Percentiles rank a stretch among this genome's conserved stretches.
phyloP scores from a whole-genome alignment of 2,797 vertebrate species.

The Lycodopsis pacificus region DNA sequence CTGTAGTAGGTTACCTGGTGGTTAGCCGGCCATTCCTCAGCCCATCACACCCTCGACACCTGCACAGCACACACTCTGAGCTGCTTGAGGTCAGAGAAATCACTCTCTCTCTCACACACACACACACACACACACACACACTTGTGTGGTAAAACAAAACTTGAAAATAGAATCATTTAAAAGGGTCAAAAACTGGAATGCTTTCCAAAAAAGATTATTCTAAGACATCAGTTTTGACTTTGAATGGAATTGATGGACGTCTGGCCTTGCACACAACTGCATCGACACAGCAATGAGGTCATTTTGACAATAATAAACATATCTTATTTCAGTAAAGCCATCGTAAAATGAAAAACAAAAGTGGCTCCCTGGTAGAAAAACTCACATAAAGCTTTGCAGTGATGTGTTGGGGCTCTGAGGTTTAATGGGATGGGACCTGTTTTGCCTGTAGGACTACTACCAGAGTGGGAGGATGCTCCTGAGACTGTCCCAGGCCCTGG shows the following conservation, averaged over 20 bases:
- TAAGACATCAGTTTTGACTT: not conserved
- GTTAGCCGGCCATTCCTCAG: slow-evolving; percentile 95
- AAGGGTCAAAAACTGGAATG: too few relatives aligned
- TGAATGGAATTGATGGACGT: not conserved
- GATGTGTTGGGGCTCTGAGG: not conserved
- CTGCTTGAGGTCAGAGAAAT: slow-evolving; percentile 90
- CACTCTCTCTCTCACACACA: slow-evolving; percentile 5
- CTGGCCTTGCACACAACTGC: not conserved
- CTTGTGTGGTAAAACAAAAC: not conserved
- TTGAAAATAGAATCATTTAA: not conserved
- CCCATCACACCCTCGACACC: slow-evolving; percentile 88
- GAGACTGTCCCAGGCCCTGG: slow-evolving; percentile 96
- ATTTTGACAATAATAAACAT: not conserved
- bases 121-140: slow-evolving; percentile 3
- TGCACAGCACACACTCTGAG: slow-evolving; percentile 91
- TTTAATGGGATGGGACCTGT: not conserved
- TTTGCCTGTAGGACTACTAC: slow-evolving; percentile 92
- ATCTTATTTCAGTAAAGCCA: not conserved
- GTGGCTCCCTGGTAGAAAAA: not conserved
- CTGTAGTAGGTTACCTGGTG: slow-evolving; percentile 96
- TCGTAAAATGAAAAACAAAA: not conserved
- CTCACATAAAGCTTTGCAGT: not conserved
- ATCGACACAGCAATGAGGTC: not conserved
- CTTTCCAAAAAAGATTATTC: too few relatives aligned
- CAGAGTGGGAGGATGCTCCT: slow-evolving; percentile 98